Percentiles rank a stretch among this genome's conserved stretches.
These are phyloP conservation scores for Eristalis pertinax DNA, from an alignment of 2,888 invertebrate genomes.

Conservation along the genomic window DNA sequence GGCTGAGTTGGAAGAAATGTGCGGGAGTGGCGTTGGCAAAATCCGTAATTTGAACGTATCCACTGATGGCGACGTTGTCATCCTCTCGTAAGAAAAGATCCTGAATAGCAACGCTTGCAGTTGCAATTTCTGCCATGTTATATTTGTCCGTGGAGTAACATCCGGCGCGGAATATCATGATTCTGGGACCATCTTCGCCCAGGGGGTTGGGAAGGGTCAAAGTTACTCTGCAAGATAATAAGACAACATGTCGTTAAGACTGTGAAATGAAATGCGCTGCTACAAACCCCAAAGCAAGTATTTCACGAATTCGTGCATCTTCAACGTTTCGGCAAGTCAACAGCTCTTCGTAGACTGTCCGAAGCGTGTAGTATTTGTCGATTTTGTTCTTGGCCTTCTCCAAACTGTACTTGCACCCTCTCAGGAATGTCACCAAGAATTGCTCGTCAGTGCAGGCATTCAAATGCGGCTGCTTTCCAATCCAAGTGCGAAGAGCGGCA, in stretches of 20 bases:
- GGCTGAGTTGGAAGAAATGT: conserved; percentile 84
- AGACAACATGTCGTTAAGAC: neutral
- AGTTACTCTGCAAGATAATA: conserved; percentile 81
- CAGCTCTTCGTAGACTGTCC: conserved; percentile 83
- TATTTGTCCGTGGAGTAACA: conserved; percentile 81
- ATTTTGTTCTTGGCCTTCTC: conserved; percentile 84
- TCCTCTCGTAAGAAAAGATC: conserved; percentile 85
- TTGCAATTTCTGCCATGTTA: conserved; percentile 82
- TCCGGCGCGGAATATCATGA: conserved; percentile 82
- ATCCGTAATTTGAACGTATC: conserved; percentile 83
- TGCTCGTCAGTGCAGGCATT: conserved; percentile 80
- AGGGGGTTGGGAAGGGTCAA: conserved; percentile 77
- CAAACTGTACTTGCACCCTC: conserved; percentile 83
- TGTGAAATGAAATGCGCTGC: conserved; percentile 69
- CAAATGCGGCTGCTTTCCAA: conserved; percentile 82
- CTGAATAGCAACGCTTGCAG: conserved; percentile 83
- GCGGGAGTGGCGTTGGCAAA: conserved; percentile 82
- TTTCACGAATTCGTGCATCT: conserved; percentile 74
- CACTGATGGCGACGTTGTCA: conserved; percentile 83
- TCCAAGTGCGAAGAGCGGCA: conserved; percentile 82
- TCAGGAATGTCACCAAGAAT: conserved; percentile 82
- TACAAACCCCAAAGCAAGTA: conserved; percentile 77
- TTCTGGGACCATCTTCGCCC: conserved; percentile 82
- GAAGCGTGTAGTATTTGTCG: conserved; percentile 83
- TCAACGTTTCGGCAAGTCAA: conserved; percentile 79